Evolutionary conservation across 2,888 invertebrate species (phyloP), one percentile per base, ranked within the genome.

Genomic region (Panzeria rudis): DNA sequence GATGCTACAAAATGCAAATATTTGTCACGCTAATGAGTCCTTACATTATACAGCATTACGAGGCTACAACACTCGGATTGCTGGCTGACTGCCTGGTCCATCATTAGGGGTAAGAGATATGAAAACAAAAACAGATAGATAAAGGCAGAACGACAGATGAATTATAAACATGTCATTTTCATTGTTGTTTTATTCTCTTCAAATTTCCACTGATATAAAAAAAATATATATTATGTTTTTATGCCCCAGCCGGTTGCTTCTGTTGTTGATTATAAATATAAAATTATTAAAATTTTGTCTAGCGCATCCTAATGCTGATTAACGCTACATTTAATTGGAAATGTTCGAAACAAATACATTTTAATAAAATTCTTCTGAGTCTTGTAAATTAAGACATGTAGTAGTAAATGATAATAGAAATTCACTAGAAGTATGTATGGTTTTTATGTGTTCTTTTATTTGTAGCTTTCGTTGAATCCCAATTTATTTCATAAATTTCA

Each of bases 1-100:
- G 72, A 83, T 66, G 64, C 61, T 75, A 64, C 75, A 62, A 80
- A 80, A 80, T 81, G 76, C 76, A 84, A 84, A 84, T 84, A 84
- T 84, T 80, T 81, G 80, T 80, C 84, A 81, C 81, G 64, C 81
- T 84, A 84, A 84, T 84, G 84, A 84, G 77, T 72, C 68, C 72
- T 81, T 72, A 68, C 71, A 77, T 66, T 68, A 52, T 35, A 72
- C 52, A 32, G 52, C 32, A 64, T 41, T 66, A 56, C 50, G 11
- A 62, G 50, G 29, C 44, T 38, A 32, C 29, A 54, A 11, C 35
- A 78, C 23, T 44, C 15, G 41, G 20, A 8, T 44, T 47, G 32
- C 8, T 69, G 68, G 44, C n/a, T n/a, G n/a, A n/a, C n/a, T n/a
- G n/a, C n/a, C 8, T 20, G 68, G 68, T 9, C 61, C 61, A 47